Evolutionary conservation across 2,888 invertebrate genomes (phyloP).

Genomic region (Pharmacophagus antenor): DNA sequence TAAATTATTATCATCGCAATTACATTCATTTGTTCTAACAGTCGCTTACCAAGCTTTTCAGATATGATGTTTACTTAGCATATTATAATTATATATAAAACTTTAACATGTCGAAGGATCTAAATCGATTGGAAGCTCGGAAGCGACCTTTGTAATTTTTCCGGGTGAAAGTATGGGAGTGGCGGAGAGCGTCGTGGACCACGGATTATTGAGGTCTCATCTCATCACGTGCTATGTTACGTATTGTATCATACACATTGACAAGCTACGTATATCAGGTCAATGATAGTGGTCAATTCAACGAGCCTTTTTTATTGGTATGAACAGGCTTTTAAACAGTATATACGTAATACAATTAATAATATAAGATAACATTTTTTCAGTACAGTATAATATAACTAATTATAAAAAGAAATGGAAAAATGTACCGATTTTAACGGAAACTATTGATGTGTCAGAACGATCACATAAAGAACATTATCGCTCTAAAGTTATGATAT

Average conservation of each 20-base stretch:
- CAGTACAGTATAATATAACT: no score
- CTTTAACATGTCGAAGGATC: slow-evolving; percentile 3
- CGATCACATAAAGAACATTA: no score
- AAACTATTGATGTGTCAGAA: no score
- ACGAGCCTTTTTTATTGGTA: not conserved
- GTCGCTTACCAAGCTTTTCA: not conserved
- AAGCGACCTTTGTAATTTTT: slow-evolving; percentile 33
- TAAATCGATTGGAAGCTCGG: slow-evolving; percentile 17
- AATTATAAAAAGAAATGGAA: no score
- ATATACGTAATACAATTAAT: slow-evolving; percentile 2
- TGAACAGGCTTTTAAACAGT: not conserved
- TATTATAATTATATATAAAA: slow-evolving; percentile 3
- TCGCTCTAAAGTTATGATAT: no score
- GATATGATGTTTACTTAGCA: not conserved
- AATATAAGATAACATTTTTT: no score
- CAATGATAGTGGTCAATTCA: slow-evolving; percentile 10
- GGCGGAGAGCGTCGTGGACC: slow-evolving; percentile 30
- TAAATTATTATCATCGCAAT: no score
- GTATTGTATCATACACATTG: slow-evolving; percentile 22
- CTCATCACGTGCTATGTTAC: slow-evolving; percentile 26
- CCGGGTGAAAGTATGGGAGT: slow-evolving; percentile 40
- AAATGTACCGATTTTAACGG: no score
- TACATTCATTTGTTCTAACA: no score
- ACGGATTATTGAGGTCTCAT: slow-evolving; percentile 23
- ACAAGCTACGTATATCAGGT: slow-evolving; percentile 23